phyloP scores from a whole-genome alignment of 2,888 invertebrate species.

The Poecilus cupreus region DNA sequence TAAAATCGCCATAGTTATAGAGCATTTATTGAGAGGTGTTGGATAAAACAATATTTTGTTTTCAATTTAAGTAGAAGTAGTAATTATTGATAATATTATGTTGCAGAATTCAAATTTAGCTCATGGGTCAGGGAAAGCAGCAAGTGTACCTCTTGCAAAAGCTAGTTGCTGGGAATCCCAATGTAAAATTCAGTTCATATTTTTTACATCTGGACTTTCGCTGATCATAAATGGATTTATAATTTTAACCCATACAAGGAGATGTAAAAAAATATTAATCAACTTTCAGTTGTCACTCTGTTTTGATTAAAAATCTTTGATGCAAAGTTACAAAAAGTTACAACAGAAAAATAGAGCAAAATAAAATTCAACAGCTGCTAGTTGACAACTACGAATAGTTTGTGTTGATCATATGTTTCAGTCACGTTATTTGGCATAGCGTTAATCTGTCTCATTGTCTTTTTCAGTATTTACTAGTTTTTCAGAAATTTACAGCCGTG shows the following conservation, averaged over 20 bases:
- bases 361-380: no score
- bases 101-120: background rate
- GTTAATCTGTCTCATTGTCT: background rate
- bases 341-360: background rate
- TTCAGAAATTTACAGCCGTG: background rate
- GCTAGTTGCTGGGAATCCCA: slow-evolving; percentile 13
- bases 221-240: background rate
- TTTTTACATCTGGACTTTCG: slow-evolving; percentile 11
- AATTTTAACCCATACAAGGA: background rate
- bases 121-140: slow-evolving; percentile 4
- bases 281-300: background rate
- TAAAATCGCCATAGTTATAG: no score
- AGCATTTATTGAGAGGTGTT: no score
- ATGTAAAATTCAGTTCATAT: background rate
- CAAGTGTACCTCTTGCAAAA: background rate
- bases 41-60: background rate
- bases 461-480: slow-evolving; percentile 7
- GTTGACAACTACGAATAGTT: background rate
- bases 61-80: background rate
- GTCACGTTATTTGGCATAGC: background rate
- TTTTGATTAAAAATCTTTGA: background rate
- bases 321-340: background rate
- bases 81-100: background rate
- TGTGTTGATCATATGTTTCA: background rate
- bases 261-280: background rate